Evolutionary conservation across 1,140 invertebrate species (phyloP).

Genomic region (Pygmarrhopalites habei): DNA sequence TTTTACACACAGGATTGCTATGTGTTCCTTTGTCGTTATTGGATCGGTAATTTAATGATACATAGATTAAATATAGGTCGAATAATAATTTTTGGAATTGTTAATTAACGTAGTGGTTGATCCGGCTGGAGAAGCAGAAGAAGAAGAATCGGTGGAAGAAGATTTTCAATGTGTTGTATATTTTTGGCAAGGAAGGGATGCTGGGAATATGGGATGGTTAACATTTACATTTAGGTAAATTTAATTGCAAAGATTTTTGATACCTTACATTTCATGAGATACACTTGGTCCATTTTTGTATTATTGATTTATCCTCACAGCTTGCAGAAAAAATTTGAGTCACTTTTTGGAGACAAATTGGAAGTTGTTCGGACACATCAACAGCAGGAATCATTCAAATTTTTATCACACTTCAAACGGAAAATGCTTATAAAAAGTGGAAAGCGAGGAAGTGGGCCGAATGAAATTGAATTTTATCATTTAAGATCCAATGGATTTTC

Average conservation of each 20-base stretch:
- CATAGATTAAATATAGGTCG: too few relatives aligned
- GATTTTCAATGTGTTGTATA: slow-evolving; percentile 96
- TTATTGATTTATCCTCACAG: slow-evolving; percentile 45
- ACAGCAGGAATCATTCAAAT: slow-evolving; percentile 98
- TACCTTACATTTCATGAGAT: background rate
- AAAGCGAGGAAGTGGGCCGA: slow-evolving; percentile 55
- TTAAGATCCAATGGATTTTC: slow-evolving; percentile 87
- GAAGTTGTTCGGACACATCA: slow-evolving; percentile 96
- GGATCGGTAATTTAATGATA: too few relatives aligned
- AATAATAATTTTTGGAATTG: too few relatives aligned
- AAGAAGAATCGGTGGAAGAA: slow-evolving; percentile 63
- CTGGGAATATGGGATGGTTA: slow-evolving; percentile 98
- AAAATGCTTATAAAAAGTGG: slow-evolving; percentile 92
- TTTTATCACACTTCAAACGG: slow-evolving; percentile 94
- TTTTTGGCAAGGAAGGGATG: slow-evolving; percentile 97
- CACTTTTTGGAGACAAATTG: slow-evolving; percentile 86
- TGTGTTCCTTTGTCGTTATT: slow-evolving; percentile 81
- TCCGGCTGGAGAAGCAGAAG: slow-evolving; percentile 47
- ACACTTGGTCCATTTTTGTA: background rate
- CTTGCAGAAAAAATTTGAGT: slow-evolving; percentile 95
- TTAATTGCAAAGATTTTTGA: background rate
- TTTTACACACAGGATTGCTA: slow-evolving; percentile 97
- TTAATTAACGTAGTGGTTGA: slow-evolving; percentile 26
- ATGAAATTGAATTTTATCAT: slow-evolving; percentile 82
- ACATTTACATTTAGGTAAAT: slow-evolving; percentile 89